Evolutionary conservation across 2,797 vertebrate genomes (phyloP), one percentile per base, ranked within the genome.

Genomic region (Chromis chromis): DNA sequence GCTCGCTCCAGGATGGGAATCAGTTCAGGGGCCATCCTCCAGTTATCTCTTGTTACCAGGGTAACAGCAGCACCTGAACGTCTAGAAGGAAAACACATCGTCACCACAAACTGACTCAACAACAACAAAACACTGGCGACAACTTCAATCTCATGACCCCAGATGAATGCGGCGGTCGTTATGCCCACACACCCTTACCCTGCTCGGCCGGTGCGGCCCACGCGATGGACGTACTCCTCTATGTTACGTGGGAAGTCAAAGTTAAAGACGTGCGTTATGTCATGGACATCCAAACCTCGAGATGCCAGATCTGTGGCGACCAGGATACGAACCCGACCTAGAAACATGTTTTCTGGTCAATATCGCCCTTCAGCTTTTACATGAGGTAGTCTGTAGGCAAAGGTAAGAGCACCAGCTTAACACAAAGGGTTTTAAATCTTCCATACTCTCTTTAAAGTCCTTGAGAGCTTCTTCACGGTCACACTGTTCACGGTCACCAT

Each of bases 231-330:
- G 1, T 99, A 99, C 54, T 99, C 98, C 79, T 99, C 97, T 54
- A 98, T 96, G 83, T 99, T 98, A 14, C 95, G 95, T 14, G 98
- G 98, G 63, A 99, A 99, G 84, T 99, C 98, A 0, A 92, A 99
- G 86, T 99, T 99, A 76, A 97, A 96, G 56, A 99, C 96, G 0
- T 99, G 97, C 0, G 97, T 98, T 74, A 99, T 93, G 76, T 99
- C 97, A 0, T 92, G 92, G 44, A 99, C 97, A 50, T 99, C 98
- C 11, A 99, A 92, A 25, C 98, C 98, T 50, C 97, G 95, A 21
- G 98, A 99, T 0, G 98, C 98, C 78, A 99, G 74, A 79, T 99
- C 98, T 22, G 98, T 99, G 71, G 98, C 97, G 0, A 99, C 94
- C 59, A 99, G 92, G 89, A 99, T 97, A 74, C 95, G 96, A 62